Conservation (phyloP, 2,888 invertebrate species). For the Drosophila falleni region DNA sequence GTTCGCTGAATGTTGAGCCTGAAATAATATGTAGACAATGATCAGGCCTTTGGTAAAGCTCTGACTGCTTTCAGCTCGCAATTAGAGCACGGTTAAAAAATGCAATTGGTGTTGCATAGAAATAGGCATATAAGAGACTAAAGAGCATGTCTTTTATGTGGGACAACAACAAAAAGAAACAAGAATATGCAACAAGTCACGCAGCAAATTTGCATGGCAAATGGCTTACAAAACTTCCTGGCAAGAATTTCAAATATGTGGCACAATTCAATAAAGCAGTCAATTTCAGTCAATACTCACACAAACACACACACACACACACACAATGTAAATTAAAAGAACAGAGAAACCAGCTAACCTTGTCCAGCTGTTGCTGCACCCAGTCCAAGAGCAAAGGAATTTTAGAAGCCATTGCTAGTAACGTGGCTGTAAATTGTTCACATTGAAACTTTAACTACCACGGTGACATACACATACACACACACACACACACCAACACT, state of each 20-base stretch:
- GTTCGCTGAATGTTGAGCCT: slow-evolving; percentile 52
- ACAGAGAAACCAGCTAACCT: slow-evolving; percentile 70
- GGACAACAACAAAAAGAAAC: slow-evolving; percentile 13
- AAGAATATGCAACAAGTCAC: slow-evolving; percentile 57
- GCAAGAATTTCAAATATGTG: slow-evolving; percentile 75
- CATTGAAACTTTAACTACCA: slow-evolving; percentile 49
- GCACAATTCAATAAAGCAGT: slow-evolving; percentile 73
- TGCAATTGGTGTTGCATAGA: slow-evolving; percentile 41
- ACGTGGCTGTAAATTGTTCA: slow-evolving; percentile 68
- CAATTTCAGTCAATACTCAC: slow-evolving; percentile 31
- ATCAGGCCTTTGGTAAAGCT: slow-evolving; percentile 44
- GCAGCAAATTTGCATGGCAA: slow-evolving; percentile 71
- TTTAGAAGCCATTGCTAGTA: slow-evolving; percentile 68
- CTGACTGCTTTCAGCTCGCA: slow-evolving; percentile 44
- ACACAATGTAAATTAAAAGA: slow-evolving; percentile 47
- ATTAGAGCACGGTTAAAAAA: slow-evolving; percentile 60
- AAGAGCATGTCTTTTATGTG: slow-evolving; percentile 43
- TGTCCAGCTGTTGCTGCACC: slow-evolving; percentile 71
- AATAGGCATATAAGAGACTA: slow-evolving; percentile 10
- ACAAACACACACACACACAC: slow-evolving; percentile 20
- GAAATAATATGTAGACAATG: slow-evolving; percentile 61
- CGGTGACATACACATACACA: slow-evolving; percentile 52
- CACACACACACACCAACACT: slow-evolving; percentile 37
- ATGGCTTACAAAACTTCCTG: slow-evolving; percentile 70
- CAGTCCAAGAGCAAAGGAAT: slow-evolving; percentile 70